phyloP scores from a whole-genome alignment of 2,797 vertebrate genomes.

The Uromys caudimaculatus region DNA sequence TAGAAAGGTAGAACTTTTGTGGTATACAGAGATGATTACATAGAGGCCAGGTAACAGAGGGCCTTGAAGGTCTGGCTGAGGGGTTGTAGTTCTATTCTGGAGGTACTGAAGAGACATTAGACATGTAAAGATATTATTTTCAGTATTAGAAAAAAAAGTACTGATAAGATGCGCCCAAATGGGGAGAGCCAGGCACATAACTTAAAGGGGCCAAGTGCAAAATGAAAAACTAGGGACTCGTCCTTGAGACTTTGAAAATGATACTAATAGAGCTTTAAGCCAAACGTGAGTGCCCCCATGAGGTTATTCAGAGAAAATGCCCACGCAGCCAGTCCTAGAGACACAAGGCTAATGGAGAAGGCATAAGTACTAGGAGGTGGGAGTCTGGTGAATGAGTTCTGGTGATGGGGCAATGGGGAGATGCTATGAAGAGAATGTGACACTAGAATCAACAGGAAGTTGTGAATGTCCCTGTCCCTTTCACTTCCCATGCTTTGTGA shows the following conservation, averaged over 20 bases:
- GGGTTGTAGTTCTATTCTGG: conserved; percentile 31
- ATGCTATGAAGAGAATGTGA: neutral
- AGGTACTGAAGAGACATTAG: conserved; percentile 12
- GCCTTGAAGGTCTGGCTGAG: neutral
- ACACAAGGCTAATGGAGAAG: neutral
- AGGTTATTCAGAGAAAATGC: neutral
- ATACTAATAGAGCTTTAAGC: conserved; percentile 24
- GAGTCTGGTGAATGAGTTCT: neutral
- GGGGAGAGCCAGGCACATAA: neutral
- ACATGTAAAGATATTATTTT: neutral
- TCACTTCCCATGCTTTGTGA: neutral
- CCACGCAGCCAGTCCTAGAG: neutral
- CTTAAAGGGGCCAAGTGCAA: neutral
- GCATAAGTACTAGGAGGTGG: neutral
- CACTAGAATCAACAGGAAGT: conserved; percentile 33
- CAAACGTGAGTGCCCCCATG: neutral
- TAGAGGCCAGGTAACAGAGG: neutral
- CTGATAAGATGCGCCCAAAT: conserved; percentile 1
- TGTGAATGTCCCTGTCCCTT: neutral
- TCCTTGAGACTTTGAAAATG: conserved; percentile 19
- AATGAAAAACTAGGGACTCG: neutral
- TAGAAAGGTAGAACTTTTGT: neutral
- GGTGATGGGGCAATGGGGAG: neutral
- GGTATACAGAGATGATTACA: neutral
- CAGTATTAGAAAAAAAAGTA: conserved; percentile 7